Percentiles rank a stretch among this genome's conserved stretches.
Conservation (phyloP, 2,888 invertebrate species). For the Cetonia aurata region DNA sequence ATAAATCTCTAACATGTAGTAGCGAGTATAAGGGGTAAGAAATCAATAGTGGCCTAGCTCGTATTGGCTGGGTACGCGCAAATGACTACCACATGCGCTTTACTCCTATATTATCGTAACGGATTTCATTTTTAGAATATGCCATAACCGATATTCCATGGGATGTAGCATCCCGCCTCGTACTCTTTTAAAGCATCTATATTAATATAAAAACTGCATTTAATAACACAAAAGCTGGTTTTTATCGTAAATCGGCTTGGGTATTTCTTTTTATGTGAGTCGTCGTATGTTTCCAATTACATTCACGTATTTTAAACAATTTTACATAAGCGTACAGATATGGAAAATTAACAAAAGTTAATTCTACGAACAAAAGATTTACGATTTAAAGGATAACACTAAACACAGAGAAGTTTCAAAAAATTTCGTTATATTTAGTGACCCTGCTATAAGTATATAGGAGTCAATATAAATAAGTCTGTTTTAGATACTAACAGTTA, state of each 20-base stretch:
- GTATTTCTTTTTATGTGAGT: neutral
- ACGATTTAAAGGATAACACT: slow-evolving; percentile 32
- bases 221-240: slow-evolving; percentile 17
- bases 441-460: slow-evolving; percentile 17
- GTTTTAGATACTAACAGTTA: slow-evolving; percentile 32
- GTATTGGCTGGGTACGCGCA: slow-evolving; percentile 60
- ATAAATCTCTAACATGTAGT: slow-evolving; percentile 56
- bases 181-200: neutral
- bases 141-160: slow-evolving; percentile 49
- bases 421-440: slow-evolving; percentile 15
- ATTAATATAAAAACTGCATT: slow-evolving; percentile 9
- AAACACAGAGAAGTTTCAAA: slow-evolving; percentile 27
- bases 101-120: slow-evolving; percentile 57
- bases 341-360: too few species aligned
- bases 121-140: slow-evolving; percentile 55
- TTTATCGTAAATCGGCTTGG: too few species aligned
- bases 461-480: slow-evolving; percentile 30
- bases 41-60: slow-evolving; percentile 58
- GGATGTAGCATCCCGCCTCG: slow-evolving; percentile 4
- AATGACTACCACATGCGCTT: slow-evolving; percentile 62
- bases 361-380: slow-evolving; percentile 31
- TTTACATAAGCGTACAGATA: too few species aligned
- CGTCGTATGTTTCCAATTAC: neutral
- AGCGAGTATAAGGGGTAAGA: slow-evolving; percentile 55
- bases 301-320: neutral